phyloP scores from a whole-genome alignment of 2,888 invertebrate species.

The Kuschelorhynchus macadamiae region DNA sequence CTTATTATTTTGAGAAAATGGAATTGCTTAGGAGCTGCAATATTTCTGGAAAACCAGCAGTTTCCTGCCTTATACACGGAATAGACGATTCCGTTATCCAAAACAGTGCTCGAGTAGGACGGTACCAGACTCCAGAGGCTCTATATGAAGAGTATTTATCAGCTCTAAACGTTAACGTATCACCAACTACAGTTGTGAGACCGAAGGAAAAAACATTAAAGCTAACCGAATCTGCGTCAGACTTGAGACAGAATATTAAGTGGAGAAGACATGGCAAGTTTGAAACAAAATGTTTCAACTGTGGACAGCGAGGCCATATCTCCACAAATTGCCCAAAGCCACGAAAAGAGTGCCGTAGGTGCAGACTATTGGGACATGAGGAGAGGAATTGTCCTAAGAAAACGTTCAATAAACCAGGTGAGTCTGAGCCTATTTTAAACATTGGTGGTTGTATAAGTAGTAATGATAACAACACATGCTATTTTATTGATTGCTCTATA shows the following conservation, averaged over 20 bases:
- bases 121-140: slow-evolving; percentile 1
- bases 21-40: not conserved
- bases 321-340: too few species aligned
- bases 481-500: not conserved
- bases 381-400: too few species aligned
- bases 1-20: slow-evolving; percentile 5
- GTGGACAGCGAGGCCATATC: too few species aligned
- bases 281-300: not conserved
- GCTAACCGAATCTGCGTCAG: not conserved
- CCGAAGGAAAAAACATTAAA: not conserved
- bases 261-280: not conserved
- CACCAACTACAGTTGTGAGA: not conserved
- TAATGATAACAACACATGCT: not conserved
- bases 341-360: too few species aligned
- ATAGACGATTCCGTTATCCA: slow-evolving; percentile 11
- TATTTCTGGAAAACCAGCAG: slow-evolving; percentile 1
- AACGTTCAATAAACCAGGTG: too few species aligned
- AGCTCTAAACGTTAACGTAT: not conserved
- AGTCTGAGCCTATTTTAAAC: not conserved
- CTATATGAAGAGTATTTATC: slow-evolving; percentile 11
- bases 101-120: slow-evolving; percentile 1
- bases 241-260: not conserved
- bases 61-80: slow-evolving; percentile 10
- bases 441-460: not conserved
- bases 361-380: too few species aligned